Base-by-base conservation (phyloP, 2,797 vertebrate genomes). In the Oreochromis mossambicus region DNA sequence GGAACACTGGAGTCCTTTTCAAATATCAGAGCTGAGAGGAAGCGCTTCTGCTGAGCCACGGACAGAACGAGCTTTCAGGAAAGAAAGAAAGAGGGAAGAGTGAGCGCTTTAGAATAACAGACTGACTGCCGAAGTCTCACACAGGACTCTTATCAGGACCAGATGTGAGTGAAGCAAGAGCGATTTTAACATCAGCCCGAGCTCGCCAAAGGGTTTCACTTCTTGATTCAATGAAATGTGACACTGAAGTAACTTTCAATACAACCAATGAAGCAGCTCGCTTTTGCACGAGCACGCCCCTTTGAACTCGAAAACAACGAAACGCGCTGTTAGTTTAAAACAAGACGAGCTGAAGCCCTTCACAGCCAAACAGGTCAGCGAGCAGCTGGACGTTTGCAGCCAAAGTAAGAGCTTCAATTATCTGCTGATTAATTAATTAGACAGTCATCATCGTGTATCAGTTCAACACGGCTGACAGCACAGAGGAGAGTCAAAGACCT, bases 151-250 rank as follows among this genome's bases (percentile, higher is more conserved):
- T 63, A 90, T 87, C 34, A 51, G 51, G 77, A 56, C 85, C 70
- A 75, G 70, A 90, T 90, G 90, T 89, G 83, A 78, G 19, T 4
- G 38, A 78, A 41, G 55, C 55, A 52, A 51, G 48, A 29, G 13
- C 56, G 5, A 10, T 41, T 55, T 29, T 6, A 63, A 61, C 80
- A 79, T 68, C 38, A 32, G 7, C 14, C 19, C 21, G 5, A 75
- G 17, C 43, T 48, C 43, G 10, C 24, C 68, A 12, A 73, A 73
- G 41, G 15, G 15, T 48, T 75, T 75, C 70, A 48, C 70, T 32
- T 75, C 43, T 19, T 17, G 0, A 50, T 32, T 19, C 26, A 13
- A 50, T 13, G 3, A n/a, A 75, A 75, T 1, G 70, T 50, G 26
- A 75, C 10, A 8, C 43, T 32, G 1, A 32, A 50, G 43, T 75